Evolutionary conservation across 2,113 vertebrate genomes (phyloP).

Genomic region (Melanocharis versteri): DNA sequence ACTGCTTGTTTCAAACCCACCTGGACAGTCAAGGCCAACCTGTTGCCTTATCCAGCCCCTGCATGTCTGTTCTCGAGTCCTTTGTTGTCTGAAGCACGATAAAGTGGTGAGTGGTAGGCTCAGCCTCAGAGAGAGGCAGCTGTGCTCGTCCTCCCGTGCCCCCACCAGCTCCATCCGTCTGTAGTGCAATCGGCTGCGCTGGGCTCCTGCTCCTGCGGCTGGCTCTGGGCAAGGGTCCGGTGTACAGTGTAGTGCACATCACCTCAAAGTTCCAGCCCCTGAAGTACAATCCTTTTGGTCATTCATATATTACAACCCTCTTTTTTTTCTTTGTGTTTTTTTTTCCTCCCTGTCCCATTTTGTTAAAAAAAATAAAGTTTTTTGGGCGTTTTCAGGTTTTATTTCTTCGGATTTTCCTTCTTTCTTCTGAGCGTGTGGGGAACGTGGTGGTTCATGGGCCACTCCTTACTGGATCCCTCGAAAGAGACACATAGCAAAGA

Average conservation of each 20-base stretch:
- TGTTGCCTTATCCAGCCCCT: not conserved
- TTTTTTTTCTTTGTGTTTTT: not conserved
- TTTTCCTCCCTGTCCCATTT: slow-evolving; percentile 18
- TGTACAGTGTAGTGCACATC: slow-evolving; percentile 70
- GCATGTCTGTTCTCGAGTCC: not conserved
- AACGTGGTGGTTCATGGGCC: not conserved
- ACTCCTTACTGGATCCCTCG: slow-evolving; percentile 85
- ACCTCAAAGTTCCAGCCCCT: slow-evolving; percentile 90
- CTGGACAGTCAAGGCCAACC: not conserved
- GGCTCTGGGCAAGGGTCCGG: not conserved
- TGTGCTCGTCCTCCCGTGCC: not conserved
- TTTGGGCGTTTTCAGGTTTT: slow-evolving; percentile 2
- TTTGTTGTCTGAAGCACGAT: not conserved
- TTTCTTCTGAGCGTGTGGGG: not conserved
- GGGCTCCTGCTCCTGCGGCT: not conserved
- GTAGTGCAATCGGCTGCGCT: not conserved
- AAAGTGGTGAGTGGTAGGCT: not conserved
- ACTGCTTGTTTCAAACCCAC: not conserved
- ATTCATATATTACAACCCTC: slow-evolving; percentile 72
- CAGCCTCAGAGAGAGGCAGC: not conserved
- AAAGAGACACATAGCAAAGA: slow-evolving; percentile 94
- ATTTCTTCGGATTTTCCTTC: slow-evolving; percentile 19
- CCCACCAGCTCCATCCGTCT: not conserved
- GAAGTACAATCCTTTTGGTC: slow-evolving; percentile 81
- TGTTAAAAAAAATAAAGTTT: slow-evolving; percentile 72